A percentile compares a stretch with the other conserved stretches of the same genome.
Evolutionary conservation across 2,888 invertebrate species (phyloP).

Genomic region (Criorhina ranunculi): DNA sequence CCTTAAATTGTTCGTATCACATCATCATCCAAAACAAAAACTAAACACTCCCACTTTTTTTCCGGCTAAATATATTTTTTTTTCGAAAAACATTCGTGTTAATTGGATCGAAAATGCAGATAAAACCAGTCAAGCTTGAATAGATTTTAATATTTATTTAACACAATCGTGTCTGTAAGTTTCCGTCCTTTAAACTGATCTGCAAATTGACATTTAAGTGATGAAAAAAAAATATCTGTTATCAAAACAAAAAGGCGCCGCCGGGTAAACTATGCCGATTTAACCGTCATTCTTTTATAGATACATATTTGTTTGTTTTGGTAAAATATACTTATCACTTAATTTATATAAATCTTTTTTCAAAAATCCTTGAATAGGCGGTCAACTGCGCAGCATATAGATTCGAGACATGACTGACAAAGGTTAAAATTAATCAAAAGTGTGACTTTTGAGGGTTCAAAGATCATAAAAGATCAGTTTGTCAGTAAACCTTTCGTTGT

Average conservation of each 20-base stretch:
- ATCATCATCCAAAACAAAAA: slow-evolving; percentile 6
- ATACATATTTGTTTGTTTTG: no score
- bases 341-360: neutral
- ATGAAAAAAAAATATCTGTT: neutral
- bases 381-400: slow-evolving; percentile 10
- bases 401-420: slow-evolving; percentile 1
- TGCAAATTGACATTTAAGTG: slow-evolving; percentile 24
- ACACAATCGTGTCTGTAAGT: slow-evolving; percentile 2
- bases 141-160: neutral
- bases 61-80: no score
- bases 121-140: slow-evolving; percentile 4
- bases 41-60: neutral
- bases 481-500: neutral
- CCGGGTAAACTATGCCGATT: neutral
- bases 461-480: neutral
- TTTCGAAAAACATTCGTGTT: neutral
- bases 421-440: slow-evolving; percentile 9
- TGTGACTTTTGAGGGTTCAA: slow-evolving; percentile 1
- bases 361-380: slow-evolving; percentile 1
- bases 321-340: neutral
- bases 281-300: neutral
- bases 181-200: slow-evolving; percentile 22
- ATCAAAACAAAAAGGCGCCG: slow-evolving; percentile 6
- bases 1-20: slow-evolving; percentile 15
- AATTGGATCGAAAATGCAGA: slow-evolving; percentile 7